Evolutionary conservation across 92 coral and sea anemone genomes (phyloP), one percentile per base, ranked within the genome.

Genomic region (Bergia sp.): DNA sequence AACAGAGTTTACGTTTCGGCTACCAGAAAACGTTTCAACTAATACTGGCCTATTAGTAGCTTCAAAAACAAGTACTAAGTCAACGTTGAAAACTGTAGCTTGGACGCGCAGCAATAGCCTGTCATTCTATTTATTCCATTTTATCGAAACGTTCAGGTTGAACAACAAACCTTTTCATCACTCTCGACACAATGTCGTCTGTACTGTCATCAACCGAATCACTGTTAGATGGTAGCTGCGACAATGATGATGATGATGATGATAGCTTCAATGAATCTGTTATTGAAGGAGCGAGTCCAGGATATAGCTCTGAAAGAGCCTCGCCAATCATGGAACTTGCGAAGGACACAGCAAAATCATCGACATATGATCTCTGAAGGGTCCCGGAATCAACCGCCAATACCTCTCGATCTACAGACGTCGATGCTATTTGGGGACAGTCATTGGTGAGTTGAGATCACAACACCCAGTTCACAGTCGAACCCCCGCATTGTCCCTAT

Each of bases 131-230:
- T 75, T 53, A 53, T 53, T 2, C 12, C 72, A 77, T 4, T 69
- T 47, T 21, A 89, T 37, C 57, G 91, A 86, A 61, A 4, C 15
- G 29, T 37, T 37, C 37, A 7, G 44, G 7, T 57, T 50, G n/a
- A 37, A 39, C 79, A 39, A 81, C 85, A 58, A 58, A 81, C 85
- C 85, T 55, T 61, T 81, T 81, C 85, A 81, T 58, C 49, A 81
- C 47, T 61, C 23, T 61, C 15, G 73, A 81, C 23, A 81, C 49
- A 58, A 81, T 61, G 36, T 81, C 74, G 9, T n/a, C 74, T 53
- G 37, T 38, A 61, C 37, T 61, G 21, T 81, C 85, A 16, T 39
- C 85, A 81, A 61, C 72, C 11, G 36, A 7, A 57, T 57, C 73
- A 39, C 7, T 53, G 42, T 9, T 37, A 8, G 83, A 79, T 53